These are phyloP conservation scores for Circaetus cinerascens DNA, from an alignment of 2,113 vertebrate species.

Conservation along the genomic window DNA sequence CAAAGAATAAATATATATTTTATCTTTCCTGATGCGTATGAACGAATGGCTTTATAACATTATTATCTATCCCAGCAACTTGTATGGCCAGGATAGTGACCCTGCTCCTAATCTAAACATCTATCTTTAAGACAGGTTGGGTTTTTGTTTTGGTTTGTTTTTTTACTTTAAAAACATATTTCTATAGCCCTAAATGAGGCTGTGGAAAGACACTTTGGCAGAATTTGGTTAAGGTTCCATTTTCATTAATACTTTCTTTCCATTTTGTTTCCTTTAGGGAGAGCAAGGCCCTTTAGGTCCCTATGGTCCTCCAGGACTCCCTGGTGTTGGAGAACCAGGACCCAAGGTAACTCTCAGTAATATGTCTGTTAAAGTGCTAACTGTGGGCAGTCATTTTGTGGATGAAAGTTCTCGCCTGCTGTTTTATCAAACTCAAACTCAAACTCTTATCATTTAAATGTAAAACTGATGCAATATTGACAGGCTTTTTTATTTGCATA, in stretches of 20 bases:
- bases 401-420: neutral
- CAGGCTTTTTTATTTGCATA: neutral
- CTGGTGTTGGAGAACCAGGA: constrained; percentile 82
- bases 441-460: neutral
- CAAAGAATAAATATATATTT: neutral
- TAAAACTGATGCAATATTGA: neutral
- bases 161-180: neutral
- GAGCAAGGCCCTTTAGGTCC: constrained; percentile 78
- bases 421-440: neutral
- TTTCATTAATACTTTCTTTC: neutral
- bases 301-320: constrained; percentile 76
- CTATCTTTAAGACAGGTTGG: neutral
- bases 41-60: neutral
- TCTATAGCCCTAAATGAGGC: neutral
- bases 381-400: neutral
- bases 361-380: neutral
- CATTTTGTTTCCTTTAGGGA: constrained; percentile 45
- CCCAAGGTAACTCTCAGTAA: constrained; percentile 75
- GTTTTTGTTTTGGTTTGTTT: neutral
- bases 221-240: neutral
- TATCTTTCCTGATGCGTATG: neutral
- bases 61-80: neutral
- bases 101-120: neutral
- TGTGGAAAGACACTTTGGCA: neutral
- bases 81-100: neutral